Base-by-base conservation (phyloP, 1,140 invertebrate genomes). In the Heliconius himera region DNA sequence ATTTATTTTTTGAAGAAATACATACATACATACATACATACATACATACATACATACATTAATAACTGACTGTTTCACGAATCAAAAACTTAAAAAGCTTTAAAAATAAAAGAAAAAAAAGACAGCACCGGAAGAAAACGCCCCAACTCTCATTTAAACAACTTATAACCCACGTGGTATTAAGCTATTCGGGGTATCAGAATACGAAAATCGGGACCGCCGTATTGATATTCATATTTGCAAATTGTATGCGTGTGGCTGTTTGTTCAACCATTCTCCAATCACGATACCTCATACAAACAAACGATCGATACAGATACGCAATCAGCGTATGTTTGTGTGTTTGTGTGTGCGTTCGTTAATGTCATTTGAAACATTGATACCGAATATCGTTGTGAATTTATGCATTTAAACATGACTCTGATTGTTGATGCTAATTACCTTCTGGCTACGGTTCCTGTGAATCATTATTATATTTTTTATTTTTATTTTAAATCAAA, bases 211-310 rank as follows among this genome's bases (percentile, higher is more conserved):
- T 49, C 74, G 46, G 70, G 46, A 77, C 81, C 54, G 46, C n/a
- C 79, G 75, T 79, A 84, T 86, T 85, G 80, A 76, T 81, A 85
- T 85, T 85, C 84, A 85, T 85, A 84, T 84, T 84, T 85, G 84
- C 84, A 85, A 85, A 85, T 85, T 76, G 85, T 87, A 87, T 88
- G 85, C 84, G 84, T 85, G 84, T 87, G 75, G 77, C 75, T 85
- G 81, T 85, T 85, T 85, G 83, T 85, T 54, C 76, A 80, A 84
- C 81, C 78, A 82, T 84, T 86, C 84, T 78, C 78, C 87, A 88
- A 88, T 88, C 87, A 88, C 85, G 84, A 84, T 88, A 88, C 82
- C 85, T 86, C 84, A 81, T 77, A 76, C 81, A 80, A 83, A 83
- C 83, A 83, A 72, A 41, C 38, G 70, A 72, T 41, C 70, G 33